These are phyloP conservation scores for Brachirus orientalis DNA, from an alignment of 2,113 vertebrate genomes.

Conservation along the genomic window DNA sequence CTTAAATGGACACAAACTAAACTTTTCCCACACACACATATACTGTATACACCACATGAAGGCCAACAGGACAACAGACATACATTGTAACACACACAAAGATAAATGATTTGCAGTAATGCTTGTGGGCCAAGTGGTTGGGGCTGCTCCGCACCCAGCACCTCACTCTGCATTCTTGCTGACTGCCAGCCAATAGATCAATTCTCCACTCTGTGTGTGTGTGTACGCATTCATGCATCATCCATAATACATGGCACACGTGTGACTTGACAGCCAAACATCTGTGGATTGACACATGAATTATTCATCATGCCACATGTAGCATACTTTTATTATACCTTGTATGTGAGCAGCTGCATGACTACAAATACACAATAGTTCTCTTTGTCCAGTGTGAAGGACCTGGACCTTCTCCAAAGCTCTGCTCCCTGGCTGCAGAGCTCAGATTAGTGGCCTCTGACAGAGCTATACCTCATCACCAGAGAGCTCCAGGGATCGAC, in stretches of 20 bases:
- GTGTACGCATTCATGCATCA: constrained; percentile 34
- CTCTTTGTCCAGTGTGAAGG: constrained; percentile 38
- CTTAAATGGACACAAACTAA: no score
- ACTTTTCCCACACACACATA: background rate
- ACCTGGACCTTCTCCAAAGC: constrained; percentile 35
- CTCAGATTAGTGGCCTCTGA: constrained; percentile 58
- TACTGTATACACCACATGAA: background rate
- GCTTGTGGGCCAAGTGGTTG: constrained; percentile 47
- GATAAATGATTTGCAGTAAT: constrained; percentile 48
- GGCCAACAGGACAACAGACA: background rate
- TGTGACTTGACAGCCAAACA: constrained; percentile 22
- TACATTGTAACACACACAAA: constrained; percentile 2
- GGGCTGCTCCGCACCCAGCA: constrained; percentile 45
- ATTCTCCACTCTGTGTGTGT: constrained; percentile 5
- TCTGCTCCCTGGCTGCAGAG: constrained; percentile 14
- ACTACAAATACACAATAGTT: constrained; percentile 12
- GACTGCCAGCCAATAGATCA: constrained; percentile 39
- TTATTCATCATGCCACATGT: constrained; percentile 35
- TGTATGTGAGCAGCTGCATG: background rate
- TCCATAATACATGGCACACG: background rate
- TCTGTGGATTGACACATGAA: constrained; percentile 8
- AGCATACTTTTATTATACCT: background rate
- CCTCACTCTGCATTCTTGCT: constrained; percentile 20
- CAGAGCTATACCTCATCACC: constrained; percentile 48
- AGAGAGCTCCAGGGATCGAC: constrained; percentile 42